phyloP scores from a whole-genome alignment of 2,888 invertebrate species.

The Seladonia tumulorum region DNA sequence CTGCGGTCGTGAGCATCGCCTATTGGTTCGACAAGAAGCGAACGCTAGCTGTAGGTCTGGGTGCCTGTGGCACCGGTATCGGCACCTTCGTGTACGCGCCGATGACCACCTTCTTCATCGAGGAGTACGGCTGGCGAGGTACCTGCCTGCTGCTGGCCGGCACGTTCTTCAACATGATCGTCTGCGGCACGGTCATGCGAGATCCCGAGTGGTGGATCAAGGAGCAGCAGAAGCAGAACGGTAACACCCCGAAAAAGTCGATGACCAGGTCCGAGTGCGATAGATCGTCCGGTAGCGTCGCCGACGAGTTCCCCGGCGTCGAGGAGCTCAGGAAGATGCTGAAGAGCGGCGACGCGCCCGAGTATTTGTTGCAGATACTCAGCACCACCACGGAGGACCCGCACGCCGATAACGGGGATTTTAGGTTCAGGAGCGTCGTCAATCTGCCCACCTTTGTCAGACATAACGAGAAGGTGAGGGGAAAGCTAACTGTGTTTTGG shows the following conservation, averaged over 20 bases:
- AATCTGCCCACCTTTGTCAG: slow-evolving; percentile 91
- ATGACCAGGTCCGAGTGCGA: slow-evolving; percentile 86
- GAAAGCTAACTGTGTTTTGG: neutral
- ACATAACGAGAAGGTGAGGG: slow-evolving; percentile 88
- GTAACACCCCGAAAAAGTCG: slow-evolving; percentile 83
- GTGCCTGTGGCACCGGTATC: slow-evolving; percentile 95
- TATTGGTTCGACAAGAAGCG: slow-evolving; percentile 96
- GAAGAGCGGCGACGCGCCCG: slow-evolving; percentile 89
- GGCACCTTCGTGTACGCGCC: slow-evolving; percentile 96
- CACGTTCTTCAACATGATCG: slow-evolving; percentile 93
- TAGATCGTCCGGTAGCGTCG: slow-evolving; percentile 85
- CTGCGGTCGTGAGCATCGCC: slow-evolving; percentile 95
- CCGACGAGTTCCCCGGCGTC: slow-evolving; percentile 87
- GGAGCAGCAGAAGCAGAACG: slow-evolving; percentile 86
- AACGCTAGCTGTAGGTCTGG: slow-evolving; percentile 93
- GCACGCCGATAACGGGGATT: slow-evolving; percentile 85
- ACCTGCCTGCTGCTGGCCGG: slow-evolving; percentile 92
- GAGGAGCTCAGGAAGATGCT: slow-evolving; percentile 89
- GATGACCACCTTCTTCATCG: slow-evolving; percentile 91
- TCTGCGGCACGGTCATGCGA: slow-evolving; percentile 94
- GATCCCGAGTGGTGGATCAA: slow-evolving; percentile 93
- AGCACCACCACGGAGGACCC: slow-evolving; percentile 87
- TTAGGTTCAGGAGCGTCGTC: slow-evolving; percentile 87
- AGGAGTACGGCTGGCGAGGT: slow-evolving; percentile 94
- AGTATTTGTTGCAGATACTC: slow-evolving; percentile 88